A percentile compares a stretch with the other conserved stretches of the same genome.
Conservation (phyloP, 2,888 invertebrate species). For the Blastobasis lacticolella region DNA sequence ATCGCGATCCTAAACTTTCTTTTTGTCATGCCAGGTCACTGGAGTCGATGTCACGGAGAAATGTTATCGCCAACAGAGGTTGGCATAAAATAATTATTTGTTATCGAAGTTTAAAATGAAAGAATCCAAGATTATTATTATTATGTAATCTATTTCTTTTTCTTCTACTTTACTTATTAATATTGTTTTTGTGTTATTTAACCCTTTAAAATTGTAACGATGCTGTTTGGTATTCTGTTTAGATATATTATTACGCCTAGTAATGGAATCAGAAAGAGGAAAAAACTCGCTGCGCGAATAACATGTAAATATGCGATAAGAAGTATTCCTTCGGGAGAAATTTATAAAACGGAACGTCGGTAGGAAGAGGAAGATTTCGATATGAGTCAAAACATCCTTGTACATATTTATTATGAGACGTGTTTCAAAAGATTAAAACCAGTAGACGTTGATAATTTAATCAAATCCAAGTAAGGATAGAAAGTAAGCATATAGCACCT, state of each 20-base stretch:
- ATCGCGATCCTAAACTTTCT: background rate
- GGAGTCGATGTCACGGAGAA: no score
- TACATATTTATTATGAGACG: no score
- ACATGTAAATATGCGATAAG: slow-evolving; percentile 1
- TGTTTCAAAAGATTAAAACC: no score
- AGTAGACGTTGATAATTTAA: no score
- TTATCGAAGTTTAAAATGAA: no score
- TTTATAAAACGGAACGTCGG: background rate
- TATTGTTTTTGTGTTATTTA: background rate
- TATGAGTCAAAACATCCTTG: background rate
- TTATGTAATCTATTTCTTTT: no score
- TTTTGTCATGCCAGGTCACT: background rate
- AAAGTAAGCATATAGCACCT: no score
- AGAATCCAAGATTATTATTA: no score
- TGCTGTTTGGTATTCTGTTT: slow-evolving; percentile 1
- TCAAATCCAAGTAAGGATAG: no score
- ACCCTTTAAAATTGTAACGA: background rate
- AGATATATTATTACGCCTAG: background rate
- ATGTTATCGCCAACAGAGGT: no score
- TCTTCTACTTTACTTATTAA: no score
- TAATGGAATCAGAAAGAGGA: background rate
- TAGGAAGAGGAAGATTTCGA: background rate
- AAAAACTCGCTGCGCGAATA: background rate
- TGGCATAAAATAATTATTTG: no score
- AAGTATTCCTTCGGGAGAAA: slow-evolving; percentile 1